Evolutionary conservation across 2,113 vertebrate species (phyloP), one percentile per base, ranked within the genome.

Genomic region (Pterocles gutturalis): DNA sequence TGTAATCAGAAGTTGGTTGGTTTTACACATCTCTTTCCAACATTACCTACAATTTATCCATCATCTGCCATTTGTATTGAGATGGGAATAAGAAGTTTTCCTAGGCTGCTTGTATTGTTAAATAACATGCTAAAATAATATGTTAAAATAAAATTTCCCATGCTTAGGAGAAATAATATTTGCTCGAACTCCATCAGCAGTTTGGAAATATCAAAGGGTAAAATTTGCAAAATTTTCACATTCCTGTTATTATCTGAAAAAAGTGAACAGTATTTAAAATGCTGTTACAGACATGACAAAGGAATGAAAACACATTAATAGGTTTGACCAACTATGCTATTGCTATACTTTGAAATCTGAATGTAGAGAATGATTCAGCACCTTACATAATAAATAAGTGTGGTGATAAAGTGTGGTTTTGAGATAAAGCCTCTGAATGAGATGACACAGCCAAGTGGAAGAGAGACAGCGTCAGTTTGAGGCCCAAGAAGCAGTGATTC

Each of bases 21-120:
- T 76, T 89, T 92, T 84, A 55, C 49, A 60, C 9, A 15, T 84
- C 55, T 73, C 55, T 87, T 84, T 34, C 53, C 38, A 71, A 31
- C 22, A 24, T 70, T 49, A 73, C 72, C 67, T 89, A 45, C 87
- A 91, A 87, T 92, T 96, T 94, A 48, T 95, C 93, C 72, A 78
- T 97, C 67, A 92, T 81, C 51, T 96, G 58, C 69, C 46, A 48
- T 81, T 75, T 87, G 84, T 75, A 71, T 38, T 87, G 89, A 75
- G 95, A 64, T 79, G 34, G 64, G 86, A 96, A 90, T 83, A 86
- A 81, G 38, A 71, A 51, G 46, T 14, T 84, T 90, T 92, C 67
- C 36, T 57, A 58, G 75, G 7, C 7, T 55, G 26, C 21, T 69
- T 57, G 12, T 82, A 10, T 88, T 76, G 38, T 87, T 84, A 81